A percentile compares a stretch with the other conserved stretches of the same genome.
These are phyloP conservation scores for Lysandra coridon DNA, from an alignment of 2,888 invertebrate species.

Conservation along the genomic window DNA sequence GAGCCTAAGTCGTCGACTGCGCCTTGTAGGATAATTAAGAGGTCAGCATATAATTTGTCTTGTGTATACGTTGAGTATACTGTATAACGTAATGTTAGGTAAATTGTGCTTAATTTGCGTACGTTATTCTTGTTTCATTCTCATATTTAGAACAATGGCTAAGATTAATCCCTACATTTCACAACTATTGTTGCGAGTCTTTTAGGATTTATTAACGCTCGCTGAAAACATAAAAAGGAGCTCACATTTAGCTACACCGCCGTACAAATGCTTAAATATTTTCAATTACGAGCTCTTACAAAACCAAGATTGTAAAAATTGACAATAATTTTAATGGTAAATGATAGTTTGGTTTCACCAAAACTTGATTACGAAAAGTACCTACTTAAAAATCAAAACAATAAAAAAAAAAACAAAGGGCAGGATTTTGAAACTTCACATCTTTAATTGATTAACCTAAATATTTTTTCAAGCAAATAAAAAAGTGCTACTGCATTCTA, in stretches of 20 bases:
- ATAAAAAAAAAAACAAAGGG: neutral
- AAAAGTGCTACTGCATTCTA: too few relatives aligned
- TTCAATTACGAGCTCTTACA: neutral
- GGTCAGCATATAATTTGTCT: conserved; percentile 21
- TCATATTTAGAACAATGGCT: conserved; percentile 25
- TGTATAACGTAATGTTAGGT: conserved; percentile 14
- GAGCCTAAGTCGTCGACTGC: neutral
- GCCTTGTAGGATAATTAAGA: conserved; percentile 19
- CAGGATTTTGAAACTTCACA: neutral
- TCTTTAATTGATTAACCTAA: too few relatives aligned
- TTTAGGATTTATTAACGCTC: neutral
- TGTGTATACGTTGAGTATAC: neutral
- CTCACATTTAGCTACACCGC: neutral
- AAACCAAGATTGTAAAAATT: neutral
- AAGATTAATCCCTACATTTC: neutral
- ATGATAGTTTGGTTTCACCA: too few relatives aligned
- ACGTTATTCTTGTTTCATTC: conserved; percentile 12
- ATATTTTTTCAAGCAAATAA: too few relatives aligned
- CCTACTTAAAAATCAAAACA: too few relatives aligned
- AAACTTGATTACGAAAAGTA: too few relatives aligned
- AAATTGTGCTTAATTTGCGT: conserved; percentile 14
- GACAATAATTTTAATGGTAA: neutral
- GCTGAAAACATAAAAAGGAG: neutral
- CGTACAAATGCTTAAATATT: neutral
- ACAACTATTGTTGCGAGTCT: neutral